Conservation (phyloP, 2,888 invertebrate genomes). For the Calameuta pallipes region DNA sequence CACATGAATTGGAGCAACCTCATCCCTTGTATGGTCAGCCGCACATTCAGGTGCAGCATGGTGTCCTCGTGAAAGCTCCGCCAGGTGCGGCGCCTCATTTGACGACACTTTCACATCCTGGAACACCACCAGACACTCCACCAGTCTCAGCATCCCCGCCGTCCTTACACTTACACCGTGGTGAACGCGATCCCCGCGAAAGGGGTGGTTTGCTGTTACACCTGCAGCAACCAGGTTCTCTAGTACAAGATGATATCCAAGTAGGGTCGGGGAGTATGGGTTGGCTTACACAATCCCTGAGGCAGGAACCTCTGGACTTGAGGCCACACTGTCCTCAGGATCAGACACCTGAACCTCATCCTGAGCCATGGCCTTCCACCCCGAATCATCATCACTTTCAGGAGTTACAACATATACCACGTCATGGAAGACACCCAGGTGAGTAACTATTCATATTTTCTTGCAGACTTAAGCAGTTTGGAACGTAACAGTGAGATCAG, state of each 20-base stretch:
- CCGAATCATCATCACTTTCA: slow-evolving; percentile 54
- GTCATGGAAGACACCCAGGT: slow-evolving; percentile 57
- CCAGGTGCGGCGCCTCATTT: slow-evolving; percentile 57
- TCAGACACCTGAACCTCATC: slow-evolving; percentile 65
- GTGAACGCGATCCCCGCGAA: slow-evolving; percentile 54
- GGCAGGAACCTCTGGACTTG: slow-evolving; percentile 82
- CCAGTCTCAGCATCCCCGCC: slow-evolving; percentile 74
- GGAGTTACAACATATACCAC: slow-evolving; percentile 46
- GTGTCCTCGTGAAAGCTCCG: slow-evolving; percentile 62
- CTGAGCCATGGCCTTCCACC: slow-evolving; percentile 54
- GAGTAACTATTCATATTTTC: slow-evolving; percentile 6
- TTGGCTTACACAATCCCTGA: slow-evolving; percentile 80
- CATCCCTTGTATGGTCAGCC: slow-evolving; percentile 61
- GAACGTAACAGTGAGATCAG: not conserved
- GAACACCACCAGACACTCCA: slow-evolving; percentile 89
- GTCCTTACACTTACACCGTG: slow-evolving; percentile 61
- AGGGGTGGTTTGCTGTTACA: slow-evolving; percentile 48
- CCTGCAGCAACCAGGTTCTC: slow-evolving; percentile 45
- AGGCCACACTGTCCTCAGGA: slow-evolving; percentile 75
- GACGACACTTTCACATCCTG: slow-evolving; percentile 71
- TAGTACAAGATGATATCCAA: slow-evolving; percentile 54
- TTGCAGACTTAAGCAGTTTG: not conserved
- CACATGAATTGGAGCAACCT: slow-evolving; percentile 68
- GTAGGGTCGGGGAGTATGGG: slow-evolving; percentile 72
- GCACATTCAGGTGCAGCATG: slow-evolving; percentile 60